A percentile compares a stretch with the other conserved stretches of the same genome.
These are phyloP conservation scores for Ischnura elegans DNA, from an alignment of 2,888 invertebrate species.

Conservation along the genomic window DNA sequence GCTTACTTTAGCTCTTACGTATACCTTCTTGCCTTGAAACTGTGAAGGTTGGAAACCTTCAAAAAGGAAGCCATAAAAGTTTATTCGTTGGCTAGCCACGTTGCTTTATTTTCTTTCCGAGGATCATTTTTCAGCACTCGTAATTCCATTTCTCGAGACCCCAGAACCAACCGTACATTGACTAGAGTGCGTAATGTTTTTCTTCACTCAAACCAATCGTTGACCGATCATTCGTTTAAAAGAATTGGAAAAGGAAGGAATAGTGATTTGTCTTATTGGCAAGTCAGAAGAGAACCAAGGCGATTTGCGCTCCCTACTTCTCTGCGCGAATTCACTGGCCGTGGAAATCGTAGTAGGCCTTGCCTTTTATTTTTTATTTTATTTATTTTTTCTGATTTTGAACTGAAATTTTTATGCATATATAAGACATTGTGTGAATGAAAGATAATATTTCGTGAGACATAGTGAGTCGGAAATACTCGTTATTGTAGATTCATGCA, in stretches of 20 bases:
- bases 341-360: too few species aligned
- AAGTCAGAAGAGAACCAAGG: background rate
- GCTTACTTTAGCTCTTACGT: background rate
- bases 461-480: too few species aligned
- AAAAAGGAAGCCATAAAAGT: conserved; percentile 9
- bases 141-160: background rate
- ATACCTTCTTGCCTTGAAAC: background rate
- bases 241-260: too few species aligned
- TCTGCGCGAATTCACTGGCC: background rate
- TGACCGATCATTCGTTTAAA: too few species aligned
- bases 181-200: background rate
- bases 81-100: background rate
- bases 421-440: too few species aligned
- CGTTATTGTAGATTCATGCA: too few species aligned
- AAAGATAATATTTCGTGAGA: too few species aligned
- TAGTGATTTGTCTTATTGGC: background rate
- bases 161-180: background rate
- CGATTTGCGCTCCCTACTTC: too few species aligned
- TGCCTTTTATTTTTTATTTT: background rate
- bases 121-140: background rate
- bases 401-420: too few species aligned
- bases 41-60: background rate
- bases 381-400: background rate
- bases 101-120: conserved; percentile 7
- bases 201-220: background rate